Conservation (phyloP, 2,113 vertebrate species). For the Verasper variegatus region DNA sequence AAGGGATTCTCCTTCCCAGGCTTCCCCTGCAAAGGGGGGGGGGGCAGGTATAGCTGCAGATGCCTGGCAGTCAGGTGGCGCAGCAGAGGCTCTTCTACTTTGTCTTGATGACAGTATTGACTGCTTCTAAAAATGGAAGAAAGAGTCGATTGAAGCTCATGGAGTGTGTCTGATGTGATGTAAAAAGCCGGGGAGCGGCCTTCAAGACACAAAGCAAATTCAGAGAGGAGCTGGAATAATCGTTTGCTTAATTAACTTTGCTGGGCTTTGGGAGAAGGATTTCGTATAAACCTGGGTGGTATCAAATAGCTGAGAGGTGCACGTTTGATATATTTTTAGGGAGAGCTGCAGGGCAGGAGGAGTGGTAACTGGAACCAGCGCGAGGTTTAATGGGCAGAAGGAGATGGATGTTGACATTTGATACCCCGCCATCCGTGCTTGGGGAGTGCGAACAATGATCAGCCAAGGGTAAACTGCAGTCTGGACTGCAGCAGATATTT, state of each 20-base stretch:
- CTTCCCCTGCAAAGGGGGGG: constrained; percentile 57
- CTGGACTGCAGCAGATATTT: constrained; percentile 37
- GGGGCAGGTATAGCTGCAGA: constrained; percentile 34
- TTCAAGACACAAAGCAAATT: constrained; percentile 1
- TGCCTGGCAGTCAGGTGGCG: constrained; percentile 38
- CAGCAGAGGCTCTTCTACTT: constrained; percentile 27
- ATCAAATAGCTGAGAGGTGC: neutral
- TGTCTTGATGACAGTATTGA: constrained; percentile 55
- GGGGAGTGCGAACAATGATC: constrained; percentile 42
- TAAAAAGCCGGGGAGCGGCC: constrained; percentile 13
- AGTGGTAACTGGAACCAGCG: constrained; percentile 7
- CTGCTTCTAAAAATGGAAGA: constrained; percentile 65
- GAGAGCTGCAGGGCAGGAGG: neutral
- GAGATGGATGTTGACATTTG: constrained; percentile 63
- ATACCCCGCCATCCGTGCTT: constrained; percentile 51
- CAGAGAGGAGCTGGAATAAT: constrained; percentile 3
- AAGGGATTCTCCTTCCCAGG: constrained; percentile 77
- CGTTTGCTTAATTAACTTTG: constrained; percentile 26
- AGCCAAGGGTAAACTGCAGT: constrained; percentile 43
- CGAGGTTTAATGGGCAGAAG: constrained; percentile 29
- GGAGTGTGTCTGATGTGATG: constrained; percentile 24
- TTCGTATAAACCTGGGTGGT: neutral
- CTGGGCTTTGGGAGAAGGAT: constrained; percentile 6
- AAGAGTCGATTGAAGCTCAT: constrained; percentile 52
- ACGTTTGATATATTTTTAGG: neutral